Evolutionary conservation across 2,113 vertebrate genomes (phyloP), one percentile per base, ranked within the genome.

Genomic region (Promerops cafer): DNA sequence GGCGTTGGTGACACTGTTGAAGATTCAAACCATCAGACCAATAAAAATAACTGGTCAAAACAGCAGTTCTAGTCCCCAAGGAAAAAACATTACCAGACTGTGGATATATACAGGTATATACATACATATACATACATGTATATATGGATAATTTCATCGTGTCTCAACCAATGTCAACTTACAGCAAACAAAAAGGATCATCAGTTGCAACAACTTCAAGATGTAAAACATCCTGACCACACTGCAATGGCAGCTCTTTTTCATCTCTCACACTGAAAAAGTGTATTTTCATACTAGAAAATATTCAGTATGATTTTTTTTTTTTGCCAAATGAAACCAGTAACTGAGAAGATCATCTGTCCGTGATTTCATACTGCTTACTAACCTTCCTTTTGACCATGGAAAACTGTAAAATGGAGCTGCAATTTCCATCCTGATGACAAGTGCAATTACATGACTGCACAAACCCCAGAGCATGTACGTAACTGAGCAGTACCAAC

Each of bases 401-500:
- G 18, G 30, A 86, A 82, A 83, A 83, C 1, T 33, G 26, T 42
- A 83, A 83, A 93, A 37, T 0, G 0, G 39, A 85, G 16, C 13
- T 30, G 44, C 6, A 70, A 22, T 64, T 79, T 87, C 60, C 68
- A 66, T 11, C 30, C 24, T 28, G 30, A 33, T 10, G 3, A n/a
- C 39, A 18, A 42, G 23, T 14, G 23, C 13, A 45, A 64, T 19
- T 31, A 26, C 11, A 22, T 8, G 63, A 65, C 40, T 19, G 30
- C 13, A 15, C 50, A 86, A 86, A 70, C n/a, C 4, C 5, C 37
- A 57, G 52, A 54, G 63, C 0, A 0, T 0, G 2, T 9, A 33
- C 1, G 9, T 35, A 75, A 71, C 19, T 56, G 74, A 89, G 57
- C 44, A 44, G 35, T 12, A 63, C 50, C 5, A 13, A 42, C 39